A percentile compares a stretch with the other conserved stretches of the same genome.
Conservation (phyloP, 2,797 vertebrate species). For the Microctenopoma steveboyesi region DNA sequence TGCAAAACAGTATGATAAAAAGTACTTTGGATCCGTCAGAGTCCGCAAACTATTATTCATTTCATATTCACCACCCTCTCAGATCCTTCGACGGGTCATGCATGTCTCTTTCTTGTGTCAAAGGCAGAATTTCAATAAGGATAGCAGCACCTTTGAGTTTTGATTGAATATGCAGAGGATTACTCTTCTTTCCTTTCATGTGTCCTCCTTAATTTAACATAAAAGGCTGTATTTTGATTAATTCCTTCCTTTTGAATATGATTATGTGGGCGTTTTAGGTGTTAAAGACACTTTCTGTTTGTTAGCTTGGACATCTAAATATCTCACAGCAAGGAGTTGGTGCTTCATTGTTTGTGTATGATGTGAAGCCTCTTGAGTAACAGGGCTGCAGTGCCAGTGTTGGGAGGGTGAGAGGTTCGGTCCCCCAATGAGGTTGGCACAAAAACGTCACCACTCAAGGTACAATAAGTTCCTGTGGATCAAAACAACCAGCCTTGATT, state of each 20-base stretch:
- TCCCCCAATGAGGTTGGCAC: not conserved
- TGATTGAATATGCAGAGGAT: constrained; percentile 50
- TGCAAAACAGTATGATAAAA: constrained; percentile 5
- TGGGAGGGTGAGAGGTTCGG: constrained; percentile 25
- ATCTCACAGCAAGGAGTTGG: not conserved
- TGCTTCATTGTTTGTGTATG: not conserved
- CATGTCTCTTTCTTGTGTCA: constrained; percentile 50
- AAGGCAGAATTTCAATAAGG: constrained; percentile 57
- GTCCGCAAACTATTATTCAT: constrained; percentile 45
- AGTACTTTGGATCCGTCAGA: constrained; percentile 44
- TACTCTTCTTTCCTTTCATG: constrained; percentile 6
- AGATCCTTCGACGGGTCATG: constrained; percentile 47
- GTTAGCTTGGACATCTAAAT: not conserved
- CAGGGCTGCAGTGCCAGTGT: not conserved
- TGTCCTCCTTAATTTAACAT: constrained; percentile 12
- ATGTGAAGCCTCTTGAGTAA: constrained; percentile 4
- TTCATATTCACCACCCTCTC: constrained; percentile 57
- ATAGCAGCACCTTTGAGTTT: constrained; percentile 32
- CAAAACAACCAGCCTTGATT: constrained; percentile 55
- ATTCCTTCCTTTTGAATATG: constrained; percentile 21
- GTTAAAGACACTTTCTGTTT: not conserved
- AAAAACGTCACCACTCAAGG: constrained; percentile 21
- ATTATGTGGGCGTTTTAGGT: not conserved
- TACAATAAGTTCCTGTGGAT: constrained; percentile 31
- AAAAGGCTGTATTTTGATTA: constrained; percentile 18